Conservation (phyloP, 2,888 invertebrate species). For the Dryomyza anilis region DNA sequence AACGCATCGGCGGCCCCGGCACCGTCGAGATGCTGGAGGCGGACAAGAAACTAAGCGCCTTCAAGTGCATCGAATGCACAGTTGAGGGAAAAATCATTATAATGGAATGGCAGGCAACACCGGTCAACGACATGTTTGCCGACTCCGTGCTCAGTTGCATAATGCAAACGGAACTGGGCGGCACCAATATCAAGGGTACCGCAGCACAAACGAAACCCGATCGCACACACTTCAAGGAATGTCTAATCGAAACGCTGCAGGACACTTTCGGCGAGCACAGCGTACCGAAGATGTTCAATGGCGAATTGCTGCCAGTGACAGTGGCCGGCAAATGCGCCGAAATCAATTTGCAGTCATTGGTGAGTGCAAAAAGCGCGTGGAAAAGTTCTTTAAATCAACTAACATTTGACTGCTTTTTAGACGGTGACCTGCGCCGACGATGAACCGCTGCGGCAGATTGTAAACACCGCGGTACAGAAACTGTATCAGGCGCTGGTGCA, state of each 20-base stretch:
- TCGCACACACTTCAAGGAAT: conserved; percentile 85
- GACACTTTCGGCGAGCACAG: conserved; percentile 97
- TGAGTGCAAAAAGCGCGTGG: conserved; percentile 29
- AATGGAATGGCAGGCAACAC: conserved; percentile 94
- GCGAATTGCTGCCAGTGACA: conserved; percentile 82
- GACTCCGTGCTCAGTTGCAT: conserved; percentile 91
- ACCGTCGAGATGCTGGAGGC: conserved; percentile 71
- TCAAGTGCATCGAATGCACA: conserved; percentile 80
- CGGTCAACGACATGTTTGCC: conserved; percentile 97
- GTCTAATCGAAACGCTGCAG: conserved; percentile 61
- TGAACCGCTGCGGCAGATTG: conserved; percentile 79
- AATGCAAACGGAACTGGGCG: conserved; percentile 78
- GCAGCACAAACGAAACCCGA: conserved; percentile 77
- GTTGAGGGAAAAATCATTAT: conserved; percentile 83
- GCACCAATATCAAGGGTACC: conserved; percentile 68
- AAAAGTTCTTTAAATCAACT: neutral
- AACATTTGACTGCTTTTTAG: conserved; percentile 58
- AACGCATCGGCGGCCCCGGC: conserved; percentile 74
- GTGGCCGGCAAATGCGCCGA: conserved; percentile 85
- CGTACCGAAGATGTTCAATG: conserved; percentile 91
- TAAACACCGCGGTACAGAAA: conserved; percentile 83
- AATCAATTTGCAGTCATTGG: conserved; percentile 80
- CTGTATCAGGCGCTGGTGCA: conserved; percentile 80
- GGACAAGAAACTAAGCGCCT: conserved; percentile 79
- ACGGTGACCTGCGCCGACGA: conserved; percentile 83